Evolutionary conservation across 1,140 invertebrate genomes (phyloP).

Genomic region (Cotesia typhae): DNA sequence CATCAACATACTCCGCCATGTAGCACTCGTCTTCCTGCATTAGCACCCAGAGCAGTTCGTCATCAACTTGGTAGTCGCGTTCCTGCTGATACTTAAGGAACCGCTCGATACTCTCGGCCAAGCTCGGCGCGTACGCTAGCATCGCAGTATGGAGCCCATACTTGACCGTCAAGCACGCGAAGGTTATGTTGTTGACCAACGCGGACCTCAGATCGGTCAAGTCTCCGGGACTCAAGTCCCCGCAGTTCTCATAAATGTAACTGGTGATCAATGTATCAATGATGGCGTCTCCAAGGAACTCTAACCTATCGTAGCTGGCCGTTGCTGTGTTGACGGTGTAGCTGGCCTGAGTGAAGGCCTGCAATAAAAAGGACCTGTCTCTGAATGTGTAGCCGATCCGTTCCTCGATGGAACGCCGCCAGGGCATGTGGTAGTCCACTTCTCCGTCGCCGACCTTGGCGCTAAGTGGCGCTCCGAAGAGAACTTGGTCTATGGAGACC

Average conservation of each 20-base stretch:
- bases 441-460: conserved; percentile 51
- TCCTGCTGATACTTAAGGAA: conserved; percentile 85
- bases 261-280: conserved; percentile 90
- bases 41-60: conserved; percentile 69
- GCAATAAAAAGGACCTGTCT: conserved; percentile 67
- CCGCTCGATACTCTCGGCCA: conserved; percentile 76
- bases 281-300: conserved; percentile 96
- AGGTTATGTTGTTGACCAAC: conserved; percentile 94
- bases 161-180: conserved; percentile 88
- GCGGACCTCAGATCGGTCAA: conserved; percentile 92
- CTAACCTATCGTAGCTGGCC: conserved; percentile 91
- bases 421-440: conserved; percentile 63
- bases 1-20: conserved; percentile 80
- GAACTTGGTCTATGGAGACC: conserved; percentile 55
- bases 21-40: conserved; percentile 75
- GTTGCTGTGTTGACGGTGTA: conserved; percentile 86
- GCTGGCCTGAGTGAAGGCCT: conserved; percentile 93
- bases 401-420: conserved; percentile 68
- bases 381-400: conserved; percentile 74
- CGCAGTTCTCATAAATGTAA: conserved; percentile 82
- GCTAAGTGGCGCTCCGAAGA: conserved; percentile 47
- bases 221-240: conserved; percentile 78
- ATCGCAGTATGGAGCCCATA: conserved; percentile 82
- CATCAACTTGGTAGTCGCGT: conserved; percentile 72
- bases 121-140: conserved; percentile 69